These are phyloP conservation scores for Chelonia mydas DNA, from an alignment of 2,797 vertebrate genomes.

Conservation along the genomic window DNA sequence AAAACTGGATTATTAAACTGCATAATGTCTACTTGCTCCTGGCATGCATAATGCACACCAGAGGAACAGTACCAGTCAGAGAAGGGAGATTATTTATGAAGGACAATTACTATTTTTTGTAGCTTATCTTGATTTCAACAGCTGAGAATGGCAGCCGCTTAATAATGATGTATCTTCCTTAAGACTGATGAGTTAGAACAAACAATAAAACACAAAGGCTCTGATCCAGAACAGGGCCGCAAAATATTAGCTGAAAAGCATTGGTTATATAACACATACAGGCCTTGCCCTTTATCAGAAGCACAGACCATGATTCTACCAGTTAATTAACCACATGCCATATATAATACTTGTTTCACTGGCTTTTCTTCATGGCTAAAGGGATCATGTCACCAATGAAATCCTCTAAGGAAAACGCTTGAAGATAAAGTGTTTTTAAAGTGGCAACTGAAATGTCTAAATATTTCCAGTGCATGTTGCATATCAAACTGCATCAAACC, in stretches of 20 bases:
- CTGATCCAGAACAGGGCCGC: neutral
- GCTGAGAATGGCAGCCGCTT: neutral
- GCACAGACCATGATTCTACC: accelerated
- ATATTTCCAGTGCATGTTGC: neutral
- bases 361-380: neutral
- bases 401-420: neutral
- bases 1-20: neutral
- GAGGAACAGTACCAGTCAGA: neutral
- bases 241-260: neutral
- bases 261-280: neutral
- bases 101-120: constrained; percentile 4
- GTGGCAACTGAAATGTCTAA: neutral
- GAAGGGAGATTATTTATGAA: neutral
- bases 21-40: neutral
- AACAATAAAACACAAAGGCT: neutral
- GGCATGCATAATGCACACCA: accelerated
- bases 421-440: neutral
- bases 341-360: neutral
- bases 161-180: neutral
- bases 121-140: neutral
- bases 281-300: neutral
- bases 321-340: neutral
- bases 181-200: neutral
- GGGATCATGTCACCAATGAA: neutral
- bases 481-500: neutral